These are phyloP conservation scores for Jordanella pulchra DNA, from an alignment of 2,797 vertebrate species.

Conservation along the genomic window DNA sequence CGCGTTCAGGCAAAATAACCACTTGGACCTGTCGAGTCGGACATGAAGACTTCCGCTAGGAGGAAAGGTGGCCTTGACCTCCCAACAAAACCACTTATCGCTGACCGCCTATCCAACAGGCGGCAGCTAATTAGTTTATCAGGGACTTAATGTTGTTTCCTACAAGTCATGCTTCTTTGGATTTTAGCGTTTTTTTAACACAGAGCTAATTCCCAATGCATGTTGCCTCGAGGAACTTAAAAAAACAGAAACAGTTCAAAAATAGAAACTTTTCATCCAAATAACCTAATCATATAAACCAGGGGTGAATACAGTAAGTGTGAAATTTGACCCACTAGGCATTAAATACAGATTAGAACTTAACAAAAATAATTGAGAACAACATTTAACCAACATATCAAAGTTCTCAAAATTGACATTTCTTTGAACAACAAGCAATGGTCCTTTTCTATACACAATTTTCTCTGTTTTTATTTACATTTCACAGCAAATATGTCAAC, in stretches of 20 bases:
- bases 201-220: neutral
- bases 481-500: too few species aligned
- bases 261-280: neutral
- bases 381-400: too few species aligned
- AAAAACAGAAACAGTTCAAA: neutral
- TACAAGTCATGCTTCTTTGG: neutral
- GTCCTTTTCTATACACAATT: too few species aligned
- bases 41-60: conserved; percentile 62
- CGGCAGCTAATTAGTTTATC: conserved; percentile 10
- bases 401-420: too few species aligned
- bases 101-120: neutral
- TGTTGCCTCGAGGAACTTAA: neutral
- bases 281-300: neutral
- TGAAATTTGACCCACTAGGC: neutral
- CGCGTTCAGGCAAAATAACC: conserved; percentile 57
- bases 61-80: conserved; percentile 62
- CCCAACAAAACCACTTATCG: conserved; percentile 42
- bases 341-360: too few species aligned
- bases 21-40: conserved; percentile 62
- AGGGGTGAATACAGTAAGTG: neutral
- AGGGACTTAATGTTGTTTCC: conserved; percentile 6
- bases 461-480: too few species aligned
- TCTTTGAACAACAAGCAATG: too few species aligned
- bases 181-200: neutral
- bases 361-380: too few species aligned